Evolutionary conservation across 2,888 invertebrate genomes (phyloP), one percentile per base, ranked within the genome.

Genomic region (Mimumesa dahlbomi): DNA sequence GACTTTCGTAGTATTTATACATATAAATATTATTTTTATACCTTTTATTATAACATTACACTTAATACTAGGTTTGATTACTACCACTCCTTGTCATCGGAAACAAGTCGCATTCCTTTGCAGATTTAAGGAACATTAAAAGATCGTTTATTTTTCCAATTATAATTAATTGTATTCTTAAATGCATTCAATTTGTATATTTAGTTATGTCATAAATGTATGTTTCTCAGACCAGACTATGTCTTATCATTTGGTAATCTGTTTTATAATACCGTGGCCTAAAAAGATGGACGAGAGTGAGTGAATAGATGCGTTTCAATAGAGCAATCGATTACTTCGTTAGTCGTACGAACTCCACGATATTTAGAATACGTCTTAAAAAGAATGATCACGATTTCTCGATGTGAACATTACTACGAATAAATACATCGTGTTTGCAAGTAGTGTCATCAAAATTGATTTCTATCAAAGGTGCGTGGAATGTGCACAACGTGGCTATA

Each of bases 401-500:
- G 16, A 59, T 46, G 46, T 29, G 34, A 64, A 40, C 31, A 50
- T 59, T 53, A 19, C 46, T 66, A 74, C 31, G n/a, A n/a, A n/a
- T n/a, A n/a, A 19, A 36, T 64, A 53, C 52, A 45, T 58, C 45
- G 56, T 40, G 48, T 49, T 62, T 54, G 43, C 29, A 50, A 63
- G 38, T 48, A 64, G 52, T 58, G 63, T 62, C 36, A 3, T 75
- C 64, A 66, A n/a, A 73, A 61, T 40, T 36, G 49, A 53, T 53
- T 16, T 68, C 64, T 79, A 76, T 43, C 18, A 67, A 63, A 73
- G 48, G 62, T 76, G 66, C 66, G 50, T 80, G 80, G 80, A 80
- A 80, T 80, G 80, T 80, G 80, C 81, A 75, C 52, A 70, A 43
- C 43, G 21, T 58, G 38, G 45, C 71, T 80, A 75, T 29, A 18